Conservation (phyloP, 2,113 vertebrate species). For the Chlorocebus sabaeus region DNA sequence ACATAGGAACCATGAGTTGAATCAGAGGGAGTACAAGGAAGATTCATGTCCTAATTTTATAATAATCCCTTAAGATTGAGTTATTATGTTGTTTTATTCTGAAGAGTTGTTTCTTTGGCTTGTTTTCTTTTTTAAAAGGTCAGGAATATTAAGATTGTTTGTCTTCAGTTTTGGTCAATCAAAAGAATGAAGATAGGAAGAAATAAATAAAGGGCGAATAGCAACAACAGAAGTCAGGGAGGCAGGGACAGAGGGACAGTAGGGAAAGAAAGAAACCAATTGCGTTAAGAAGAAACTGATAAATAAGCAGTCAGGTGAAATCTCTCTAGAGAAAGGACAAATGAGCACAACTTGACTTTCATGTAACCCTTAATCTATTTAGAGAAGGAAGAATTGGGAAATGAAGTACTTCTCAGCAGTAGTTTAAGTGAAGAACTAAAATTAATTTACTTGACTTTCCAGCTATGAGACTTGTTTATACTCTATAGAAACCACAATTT, state of each 20-base stretch:
- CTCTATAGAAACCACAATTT: constrained; percentile 72
- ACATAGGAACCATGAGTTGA: not conserved
- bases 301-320: constrained; percentile 79
- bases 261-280: constrained; percentile 64
- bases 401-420: constrained; percentile 83
- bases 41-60: not conserved
- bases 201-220: not conserved
- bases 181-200: not conserved
- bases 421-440: constrained; percentile 90
- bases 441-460: constrained; percentile 86
- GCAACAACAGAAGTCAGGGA: not conserved
- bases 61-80: not conserved
- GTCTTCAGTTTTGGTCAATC: not conserved
- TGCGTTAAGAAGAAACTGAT: constrained; percentile 68
- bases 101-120: not conserved
- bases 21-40: not conserved
- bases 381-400: constrained; percentile 81
- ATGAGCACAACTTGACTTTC: constrained; percentile 81
- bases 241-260: not conserved
- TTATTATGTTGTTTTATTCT: not conserved
- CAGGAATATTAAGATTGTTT: not conserved
- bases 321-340: constrained; percentile 78
- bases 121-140: not conserved
- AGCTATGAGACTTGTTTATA: constrained; percentile 65
- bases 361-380: constrained; percentile 82